Evolutionary conservation across 92 coral and sea anemone species (phyloP).

Genomic region (Anthopleura xanthogrammica): DNA sequence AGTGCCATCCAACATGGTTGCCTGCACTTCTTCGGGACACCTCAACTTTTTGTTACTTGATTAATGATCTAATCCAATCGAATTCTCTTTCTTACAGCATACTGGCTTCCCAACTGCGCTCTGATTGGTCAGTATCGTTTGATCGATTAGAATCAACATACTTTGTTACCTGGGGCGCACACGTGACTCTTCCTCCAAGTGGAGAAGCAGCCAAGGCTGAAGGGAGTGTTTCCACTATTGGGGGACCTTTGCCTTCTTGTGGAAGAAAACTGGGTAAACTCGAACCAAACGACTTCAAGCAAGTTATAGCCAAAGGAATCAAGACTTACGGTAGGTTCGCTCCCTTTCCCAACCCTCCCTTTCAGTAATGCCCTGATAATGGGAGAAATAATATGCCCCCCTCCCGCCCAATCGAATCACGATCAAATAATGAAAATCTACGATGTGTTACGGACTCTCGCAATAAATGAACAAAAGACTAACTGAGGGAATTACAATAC

Average conservation of each 20-base stretch:
- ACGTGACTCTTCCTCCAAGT: conserved; percentile 51
- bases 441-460: too few species aligned
- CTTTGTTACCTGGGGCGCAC: conserved; percentile 99
- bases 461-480: neutral
- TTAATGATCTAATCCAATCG: neutral
- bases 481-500: neutral
- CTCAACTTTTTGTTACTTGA: too few species aligned
- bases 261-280: conserved; percentile 91
- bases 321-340: conserved; percentile 80
- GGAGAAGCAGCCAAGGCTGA: conserved; percentile 65
- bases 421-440: too few species aligned
- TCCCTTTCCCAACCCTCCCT: neutral
- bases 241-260: conserved; percentile 73
- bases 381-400: too few species aligned
- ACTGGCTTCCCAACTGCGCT: conserved; percentile 91
- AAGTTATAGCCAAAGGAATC: conserved; percentile 90
- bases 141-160: conserved; percentile 88
- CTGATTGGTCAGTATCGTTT: conserved; percentile 96
- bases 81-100: conserved; percentile 36
- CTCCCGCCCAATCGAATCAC: too few species aligned
- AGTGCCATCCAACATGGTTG: too few species aligned
- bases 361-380: too few species aligned
- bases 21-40: too few species aligned
- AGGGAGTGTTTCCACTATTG: conserved; percentile 38
- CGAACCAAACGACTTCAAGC: conserved; percentile 84